phyloP scores from a whole-genome alignment of 2,113 vertebrate genomes.

The Anoplopoma fimbria region DNA sequence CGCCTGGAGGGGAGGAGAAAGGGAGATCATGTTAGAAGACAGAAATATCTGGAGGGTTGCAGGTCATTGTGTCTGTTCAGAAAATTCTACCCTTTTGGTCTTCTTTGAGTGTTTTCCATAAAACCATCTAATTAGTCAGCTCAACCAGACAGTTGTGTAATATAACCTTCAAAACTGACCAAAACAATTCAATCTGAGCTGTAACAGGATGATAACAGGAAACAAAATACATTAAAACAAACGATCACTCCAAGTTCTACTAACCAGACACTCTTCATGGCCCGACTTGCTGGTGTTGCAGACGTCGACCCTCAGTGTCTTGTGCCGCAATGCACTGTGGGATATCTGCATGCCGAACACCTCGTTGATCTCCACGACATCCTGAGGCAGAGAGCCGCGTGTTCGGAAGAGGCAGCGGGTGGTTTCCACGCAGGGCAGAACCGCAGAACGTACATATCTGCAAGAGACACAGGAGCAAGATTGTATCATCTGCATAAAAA shows the following conservation, averaged over 20 bases:
- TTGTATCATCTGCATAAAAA: neutral
- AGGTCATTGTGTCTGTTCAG: neutral
- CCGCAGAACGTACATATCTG: conserved; percentile 90
- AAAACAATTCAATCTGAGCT: no score
- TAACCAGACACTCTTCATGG: conserved; percentile 92
- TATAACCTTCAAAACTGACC: no score
- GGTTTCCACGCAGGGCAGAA: conserved; percentile 92
- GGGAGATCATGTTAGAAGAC: neutral
- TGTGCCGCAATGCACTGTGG: conserved; percentile 89
- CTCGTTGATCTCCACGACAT: conserved; percentile 88
- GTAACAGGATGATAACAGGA: no score
- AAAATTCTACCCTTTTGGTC: no score
- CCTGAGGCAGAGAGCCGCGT: conserved; percentile 78
- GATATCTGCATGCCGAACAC: conserved; percentile 91
- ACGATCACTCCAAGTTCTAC: conserved; percentile 37
- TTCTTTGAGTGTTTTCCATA: no score
- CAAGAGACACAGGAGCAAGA: neutral
- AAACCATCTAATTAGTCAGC: no score
- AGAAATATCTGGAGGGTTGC: neutral
- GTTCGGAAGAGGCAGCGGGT: conserved; percentile 94
- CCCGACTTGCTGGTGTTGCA: conserved; percentile 87
- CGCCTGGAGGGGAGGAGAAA: conserved; percentile 82
- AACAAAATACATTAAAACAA: neutral
- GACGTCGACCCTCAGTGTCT: conserved; percentile 93
- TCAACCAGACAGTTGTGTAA: no score